Evolutionary conservation across 2,888 invertebrate genomes (phyloP).

Genomic region (Crepidodera aurea): DNA sequence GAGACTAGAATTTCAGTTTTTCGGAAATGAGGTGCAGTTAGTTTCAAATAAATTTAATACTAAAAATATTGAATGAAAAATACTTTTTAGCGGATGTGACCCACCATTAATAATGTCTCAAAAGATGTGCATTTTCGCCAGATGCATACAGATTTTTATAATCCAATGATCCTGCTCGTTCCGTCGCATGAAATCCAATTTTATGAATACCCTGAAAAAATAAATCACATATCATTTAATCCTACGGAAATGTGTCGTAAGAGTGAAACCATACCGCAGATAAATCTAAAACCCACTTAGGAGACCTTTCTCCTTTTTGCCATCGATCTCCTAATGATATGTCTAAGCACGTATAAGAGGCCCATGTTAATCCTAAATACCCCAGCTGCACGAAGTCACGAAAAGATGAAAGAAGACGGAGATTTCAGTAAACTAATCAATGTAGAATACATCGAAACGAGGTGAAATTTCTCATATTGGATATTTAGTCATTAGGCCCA

Average conservation of each 20-base stretch:
- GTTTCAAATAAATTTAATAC: no score
- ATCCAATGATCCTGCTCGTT: conserved; percentile 6
- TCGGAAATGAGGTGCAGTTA: no score
- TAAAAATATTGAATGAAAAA: no score
- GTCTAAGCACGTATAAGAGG: conserved; percentile 49
- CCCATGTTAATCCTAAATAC: conserved; percentile 44
- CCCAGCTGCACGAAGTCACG: conserved; percentile 44
- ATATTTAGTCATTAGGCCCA: no score
- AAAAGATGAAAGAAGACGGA: conserved; percentile 2
- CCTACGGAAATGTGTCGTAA: conserved; percentile 34
- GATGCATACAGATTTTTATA: conserved; percentile 12
- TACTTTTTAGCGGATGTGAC: conserved; percentile 4
- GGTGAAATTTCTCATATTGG: no score
- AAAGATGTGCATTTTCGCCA: conserved; percentile 5
- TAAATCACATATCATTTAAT: conserved; percentile 36
- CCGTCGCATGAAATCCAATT: conserved; percentile 16
- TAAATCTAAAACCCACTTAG: conserved; percentile 34
- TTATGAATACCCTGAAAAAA: conserved; percentile 27
- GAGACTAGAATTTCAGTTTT: no score
- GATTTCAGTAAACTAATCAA: conserved; percentile 12
- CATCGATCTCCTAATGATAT: conserved; percentile 50
- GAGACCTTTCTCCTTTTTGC: conserved; percentile 32
- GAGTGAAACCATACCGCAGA: conserved; percentile 34
- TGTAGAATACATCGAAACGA: not conserved
- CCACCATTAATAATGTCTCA: not conserved